Percentiles rank a stretch among this genome's conserved stretches.
These are phyloP conservation scores for Peromyscus polionotus DNA, from an alignment of 2,113 vertebrate genomes.

Conservation along the genomic window DNA sequence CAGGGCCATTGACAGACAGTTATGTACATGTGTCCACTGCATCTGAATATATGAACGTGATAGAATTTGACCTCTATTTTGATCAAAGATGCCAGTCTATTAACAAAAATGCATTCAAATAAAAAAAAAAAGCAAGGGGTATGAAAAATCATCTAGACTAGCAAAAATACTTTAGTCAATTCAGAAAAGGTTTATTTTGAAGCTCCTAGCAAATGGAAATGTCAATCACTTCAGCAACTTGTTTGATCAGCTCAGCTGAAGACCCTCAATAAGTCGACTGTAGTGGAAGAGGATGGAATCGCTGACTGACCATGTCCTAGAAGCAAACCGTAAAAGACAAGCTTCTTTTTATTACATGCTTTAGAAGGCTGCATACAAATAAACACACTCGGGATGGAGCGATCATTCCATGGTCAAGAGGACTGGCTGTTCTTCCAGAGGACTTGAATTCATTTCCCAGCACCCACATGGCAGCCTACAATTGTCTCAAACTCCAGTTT, in stretches of 20 bases:
- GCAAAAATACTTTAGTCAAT: neutral
- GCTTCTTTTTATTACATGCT: neutral
- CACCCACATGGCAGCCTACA: neutral
- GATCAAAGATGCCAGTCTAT: neutral
- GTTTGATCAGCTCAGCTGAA: neutral
- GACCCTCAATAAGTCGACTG: neutral
- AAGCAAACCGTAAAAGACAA: neutral
- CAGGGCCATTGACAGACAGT: neutral
- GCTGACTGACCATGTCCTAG: neutral
- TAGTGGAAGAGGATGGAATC: neutral
- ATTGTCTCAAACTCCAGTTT: neutral
- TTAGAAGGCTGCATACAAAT: neutral
- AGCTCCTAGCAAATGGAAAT: conserved; percentile 4
- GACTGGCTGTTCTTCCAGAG: neutral
- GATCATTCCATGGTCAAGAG: neutral
- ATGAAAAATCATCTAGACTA: conserved; percentile 20
- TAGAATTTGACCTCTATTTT: neutral
- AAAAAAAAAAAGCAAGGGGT: neutral
- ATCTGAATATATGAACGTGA: neutral
- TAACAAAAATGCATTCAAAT: conserved; percentile 33
- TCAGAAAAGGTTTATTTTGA: conserved; percentile 38
- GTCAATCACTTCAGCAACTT: conserved; percentile 3
- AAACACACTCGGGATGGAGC: neutral
- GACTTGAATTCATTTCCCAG: neutral
- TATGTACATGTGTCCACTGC: neutral